Evolutionary conservation across 2,113 vertebrate species (phyloP).

Genomic region (Chrysemys picta): DNA sequence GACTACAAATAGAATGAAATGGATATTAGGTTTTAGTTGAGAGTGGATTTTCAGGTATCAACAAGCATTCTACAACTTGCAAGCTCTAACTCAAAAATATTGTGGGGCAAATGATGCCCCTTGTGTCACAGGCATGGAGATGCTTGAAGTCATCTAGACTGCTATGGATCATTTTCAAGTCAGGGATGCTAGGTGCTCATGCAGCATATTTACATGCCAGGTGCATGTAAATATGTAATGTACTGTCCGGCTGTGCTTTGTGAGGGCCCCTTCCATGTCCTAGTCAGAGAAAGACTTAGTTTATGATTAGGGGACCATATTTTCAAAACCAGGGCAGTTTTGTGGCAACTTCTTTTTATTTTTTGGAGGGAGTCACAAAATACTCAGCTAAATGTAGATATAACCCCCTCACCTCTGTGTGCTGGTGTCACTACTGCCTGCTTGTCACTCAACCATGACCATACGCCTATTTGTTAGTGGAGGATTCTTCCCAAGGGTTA

Average conservation of each 20-base stretch:
- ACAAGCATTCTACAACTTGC: neutral
- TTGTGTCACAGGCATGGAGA: neutral
- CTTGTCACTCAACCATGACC: neutral
- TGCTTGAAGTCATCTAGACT: rapidly evolving
- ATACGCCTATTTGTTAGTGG: neutral
- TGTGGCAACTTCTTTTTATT: neutral
- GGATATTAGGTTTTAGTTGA: neutral
- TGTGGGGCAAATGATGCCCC: neutral
- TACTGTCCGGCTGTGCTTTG: neutral
- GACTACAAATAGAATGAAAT: neutral
- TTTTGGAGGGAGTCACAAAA: neutral
- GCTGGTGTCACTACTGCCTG: neutral
- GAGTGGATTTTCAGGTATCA: neutral
- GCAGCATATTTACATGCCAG: neutral
- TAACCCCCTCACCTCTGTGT: neutral
- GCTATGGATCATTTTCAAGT: neutral
- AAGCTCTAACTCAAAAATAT: neutral
- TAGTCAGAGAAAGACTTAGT: neutral
- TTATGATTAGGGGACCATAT: neutral
- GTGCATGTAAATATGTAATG: neutral
- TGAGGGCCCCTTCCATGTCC: neutral
- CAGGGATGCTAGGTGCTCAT: neutral
- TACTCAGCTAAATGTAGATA: neutral
- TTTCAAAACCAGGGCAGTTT: neutral
- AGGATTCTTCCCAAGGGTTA: neutral